A percentile compares a stretch with the other conserved stretches of the same genome.
Evolutionary conservation across 2,797 vertebrate species (phyloP).

Genomic region (Darevskia nairensis): DNA sequence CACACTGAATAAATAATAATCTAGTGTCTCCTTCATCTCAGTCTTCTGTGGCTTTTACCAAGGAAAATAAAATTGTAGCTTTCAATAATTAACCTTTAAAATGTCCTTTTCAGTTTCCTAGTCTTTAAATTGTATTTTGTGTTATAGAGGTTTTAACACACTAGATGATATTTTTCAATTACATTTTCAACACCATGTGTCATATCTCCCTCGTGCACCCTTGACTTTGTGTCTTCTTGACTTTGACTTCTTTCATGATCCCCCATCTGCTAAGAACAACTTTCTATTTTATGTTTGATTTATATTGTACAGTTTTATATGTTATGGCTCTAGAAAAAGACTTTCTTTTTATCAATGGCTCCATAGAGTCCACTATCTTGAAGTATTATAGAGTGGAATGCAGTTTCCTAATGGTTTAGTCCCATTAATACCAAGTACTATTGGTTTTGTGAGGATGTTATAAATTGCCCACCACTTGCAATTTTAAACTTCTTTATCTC

Average conservation of each 20-base stretch:
- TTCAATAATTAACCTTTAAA: slow-evolving; percentile 27
- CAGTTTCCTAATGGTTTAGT: neutral
- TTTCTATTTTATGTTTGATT: neutral
- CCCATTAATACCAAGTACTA: neutral
- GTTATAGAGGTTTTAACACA: neutral
- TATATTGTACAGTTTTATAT: neutral
- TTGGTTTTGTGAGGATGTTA: neutral
- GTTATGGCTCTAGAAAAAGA: neutral
- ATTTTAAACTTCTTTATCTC: neutral
- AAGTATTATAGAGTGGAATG: neutral
- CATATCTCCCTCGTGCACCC: neutral
- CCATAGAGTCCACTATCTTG: neutral
- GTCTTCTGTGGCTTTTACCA: neutral
- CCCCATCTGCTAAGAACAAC: slow-evolving; percentile 3
- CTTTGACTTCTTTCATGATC: slow-evolving; percentile 7
- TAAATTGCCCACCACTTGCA: neutral
- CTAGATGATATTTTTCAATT: slow-evolving; percentile 10
- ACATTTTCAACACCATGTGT: neutral
- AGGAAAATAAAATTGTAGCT: slow-evolving; percentile 2
- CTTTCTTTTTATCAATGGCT: neutral
- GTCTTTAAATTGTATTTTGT: slow-evolving; percentile 1
- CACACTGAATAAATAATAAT: neutral
- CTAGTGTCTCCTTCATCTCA: neutral
- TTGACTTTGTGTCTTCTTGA: slow-evolving; percentile 22
- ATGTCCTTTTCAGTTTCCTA: neutral